A percentile compares a stretch with the other conserved stretches of the same genome.
These are phyloP conservation scores for Druceiella hillmani DNA, from an alignment of 2,888 invertebrate genomes.

Conservation along the genomic window DNA sequence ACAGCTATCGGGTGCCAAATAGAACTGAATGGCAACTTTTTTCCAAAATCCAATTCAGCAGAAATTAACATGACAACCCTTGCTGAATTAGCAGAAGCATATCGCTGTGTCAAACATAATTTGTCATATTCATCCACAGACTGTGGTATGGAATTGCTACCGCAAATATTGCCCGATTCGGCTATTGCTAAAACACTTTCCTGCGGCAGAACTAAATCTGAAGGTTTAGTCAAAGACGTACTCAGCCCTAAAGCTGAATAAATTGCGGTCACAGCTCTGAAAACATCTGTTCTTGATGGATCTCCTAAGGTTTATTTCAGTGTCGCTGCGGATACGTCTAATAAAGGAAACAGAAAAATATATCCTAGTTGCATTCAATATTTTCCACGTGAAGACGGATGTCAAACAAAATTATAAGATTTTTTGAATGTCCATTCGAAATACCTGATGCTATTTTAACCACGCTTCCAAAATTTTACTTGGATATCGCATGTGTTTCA, in stretches of 20 bases:
- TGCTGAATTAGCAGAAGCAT: slow-evolving; percentile 4
- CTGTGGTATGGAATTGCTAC: slow-evolving; percentile 2
- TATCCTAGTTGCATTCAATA: too few relatives aligned
- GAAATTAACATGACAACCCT: slow-evolving; percentile 4
- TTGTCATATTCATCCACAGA: slow-evolving; percentile 3
- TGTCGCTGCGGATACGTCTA: slow-evolving; percentile 5
- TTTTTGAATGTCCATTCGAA: slow-evolving; percentile 5
- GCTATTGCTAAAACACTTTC: slow-evolving; percentile 2
- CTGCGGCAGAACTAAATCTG: slow-evolving; percentile 3
- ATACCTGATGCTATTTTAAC: slow-evolving; percentile 3
- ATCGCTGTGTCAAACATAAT: slow-evolving; percentile 2
- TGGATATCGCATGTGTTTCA: slow-evolving; percentile 3
- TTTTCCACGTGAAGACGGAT: slow-evolving; percentile 2
- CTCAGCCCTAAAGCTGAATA: slow-evolving; percentile 4
- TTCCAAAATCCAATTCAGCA: slow-evolving; percentile 3
- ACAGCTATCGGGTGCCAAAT: slow-evolving; percentile 3
- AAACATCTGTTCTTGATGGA: background rate
- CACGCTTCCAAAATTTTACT: slow-evolving; percentile 5
- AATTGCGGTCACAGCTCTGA: slow-evolving; percentile 4
- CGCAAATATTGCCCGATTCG: slow-evolving; percentile 2
- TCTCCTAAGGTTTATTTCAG: slow-evolving; percentile 1
- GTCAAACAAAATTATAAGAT: slow-evolving; percentile 2
- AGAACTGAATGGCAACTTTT: background rate
- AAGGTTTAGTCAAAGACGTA: slow-evolving; percentile 3
- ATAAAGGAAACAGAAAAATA: too few relatives aligned